These are phyloP conservation scores for Hafferia zeledoni DNA, from an alignment of 2,797 vertebrate species.

Conservation along the genomic window DNA sequence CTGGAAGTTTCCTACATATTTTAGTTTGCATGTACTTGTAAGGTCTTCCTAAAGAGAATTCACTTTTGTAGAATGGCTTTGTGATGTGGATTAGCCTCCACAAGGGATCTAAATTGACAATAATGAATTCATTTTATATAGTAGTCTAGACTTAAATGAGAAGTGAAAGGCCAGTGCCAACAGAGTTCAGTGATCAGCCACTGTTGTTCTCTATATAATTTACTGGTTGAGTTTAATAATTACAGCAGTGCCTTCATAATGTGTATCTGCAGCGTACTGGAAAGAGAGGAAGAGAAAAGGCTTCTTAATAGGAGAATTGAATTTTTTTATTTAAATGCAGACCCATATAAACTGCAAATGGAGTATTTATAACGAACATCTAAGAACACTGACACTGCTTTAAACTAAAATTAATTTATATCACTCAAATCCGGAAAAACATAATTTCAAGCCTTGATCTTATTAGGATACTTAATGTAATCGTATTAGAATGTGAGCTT, in stretches of 20 bases:
- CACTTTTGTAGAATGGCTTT: slow-evolving; percentile 37
- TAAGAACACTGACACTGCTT: slow-evolving; percentile 52
- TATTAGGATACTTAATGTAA: slow-evolving; percentile 72
- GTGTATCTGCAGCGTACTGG: background rate
- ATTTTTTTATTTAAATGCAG: slow-evolving; percentile 11
- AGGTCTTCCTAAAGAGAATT: slow-evolving; percentile 31
- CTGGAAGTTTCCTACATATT: slow-evolving; percentile 19
- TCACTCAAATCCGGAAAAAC: slow-evolving; percentile 70
- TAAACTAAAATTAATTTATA: slow-evolving; percentile 72
- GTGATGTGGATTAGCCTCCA: slow-evolving; percentile 53
- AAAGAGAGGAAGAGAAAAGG: slow-evolving; percentile 14
- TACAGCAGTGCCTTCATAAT: slow-evolving; percentile 42
- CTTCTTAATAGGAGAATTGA: slow-evolving; percentile 14
- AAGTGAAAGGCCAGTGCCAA: slow-evolving; percentile 58
- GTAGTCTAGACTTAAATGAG: slow-evolving; percentile 51
- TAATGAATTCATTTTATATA: slow-evolving; percentile 51
- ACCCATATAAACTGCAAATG: background rate
- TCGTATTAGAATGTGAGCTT: slow-evolving; percentile 65
- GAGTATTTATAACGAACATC: slow-evolving; percentile 18
- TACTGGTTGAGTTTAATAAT: slow-evolving; percentile 47
- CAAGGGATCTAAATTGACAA: slow-evolving; percentile 56
- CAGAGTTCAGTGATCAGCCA: slow-evolving; percentile 58
- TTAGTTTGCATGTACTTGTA: background rate
- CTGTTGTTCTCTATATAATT: slow-evolving; percentile 42
- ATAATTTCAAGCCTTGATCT: slow-evolving; percentile 72